These are phyloP conservation scores for Turdus rufiventris DNA, from an alignment of 2,113 vertebrate species.

Conservation along the genomic window DNA sequence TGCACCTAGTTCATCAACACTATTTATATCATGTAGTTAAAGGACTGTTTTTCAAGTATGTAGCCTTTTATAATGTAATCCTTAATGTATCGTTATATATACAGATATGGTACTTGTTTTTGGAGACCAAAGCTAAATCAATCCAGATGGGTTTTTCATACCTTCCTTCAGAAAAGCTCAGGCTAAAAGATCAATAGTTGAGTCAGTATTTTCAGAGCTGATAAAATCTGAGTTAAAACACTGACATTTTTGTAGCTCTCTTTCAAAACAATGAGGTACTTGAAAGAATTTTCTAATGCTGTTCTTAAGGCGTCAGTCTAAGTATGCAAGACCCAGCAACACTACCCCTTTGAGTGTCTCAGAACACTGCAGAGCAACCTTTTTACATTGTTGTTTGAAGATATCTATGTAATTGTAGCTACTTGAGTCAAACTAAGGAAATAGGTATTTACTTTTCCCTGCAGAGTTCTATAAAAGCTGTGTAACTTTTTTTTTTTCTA, in stretches of 20 bases:
- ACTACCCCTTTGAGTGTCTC: neutral
- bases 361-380: neutral
- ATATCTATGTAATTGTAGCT: neutral
- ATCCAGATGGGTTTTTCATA: constrained; percentile 22
- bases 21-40: neutral
- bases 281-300: constrained; percentile 10
- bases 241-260: neutral
- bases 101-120: constrained; percentile 1
- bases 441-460: neutral
- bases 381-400: neutral
- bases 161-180: neutral
- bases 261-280: constrained; percentile 18
- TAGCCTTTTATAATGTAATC: neutral
- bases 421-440: neutral
- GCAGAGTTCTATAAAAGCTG: neutral
- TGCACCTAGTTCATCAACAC: neutral
- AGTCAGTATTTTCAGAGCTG: constrained; percentile 30
- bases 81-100: neutral
- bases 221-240: constrained; percentile 46
- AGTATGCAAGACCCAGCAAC: neutral
- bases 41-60: neutral
- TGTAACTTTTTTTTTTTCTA: neutral
- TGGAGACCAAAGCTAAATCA: constrained; percentile 32
- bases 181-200: constrained; percentile 35
- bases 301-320: neutral